phyloP scores from a whole-genome alignment of 1,140 invertebrate species.

The Bombyx mori region ASM3026992v2 NC_085126.1:1431001-1431500 shows the following conservation, averaged over 20 bases:
- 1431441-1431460: constrained; percentile 77
- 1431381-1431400: constrained; percentile 88
- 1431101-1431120: too few relatives aligned
- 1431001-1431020: too few relatives aligned
- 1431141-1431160: too few relatives aligned
- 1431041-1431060: too few relatives aligned
- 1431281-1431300: constrained; percentile 80
- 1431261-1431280: constrained; percentile 72
- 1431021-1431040: too few relatives aligned
- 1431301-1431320: constrained; percentile 75
- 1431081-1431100: too few relatives aligned
- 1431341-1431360: constrained; percentile 91
- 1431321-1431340: constrained; percentile 87
- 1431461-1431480: constrained; percentile 79
- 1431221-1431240: constrained; percentile 73
- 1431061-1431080: too few relatives aligned
- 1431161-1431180: too few relatives aligned
- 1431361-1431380: constrained; percentile 91
- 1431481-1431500: constrained; percentile 96
- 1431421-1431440: constrained; percentile 79
- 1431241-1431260: constrained; percentile 78
- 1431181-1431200: not conserved
- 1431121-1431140: too few relatives aligned
- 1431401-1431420: constrained; percentile 88
- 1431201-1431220: constrained; percentile 25